These are phyloP conservation scores for Zoroaster sp. DNA, from an alignment of 53 echinoderm and acorn worm species.

Conservation along the genomic window DNA sequence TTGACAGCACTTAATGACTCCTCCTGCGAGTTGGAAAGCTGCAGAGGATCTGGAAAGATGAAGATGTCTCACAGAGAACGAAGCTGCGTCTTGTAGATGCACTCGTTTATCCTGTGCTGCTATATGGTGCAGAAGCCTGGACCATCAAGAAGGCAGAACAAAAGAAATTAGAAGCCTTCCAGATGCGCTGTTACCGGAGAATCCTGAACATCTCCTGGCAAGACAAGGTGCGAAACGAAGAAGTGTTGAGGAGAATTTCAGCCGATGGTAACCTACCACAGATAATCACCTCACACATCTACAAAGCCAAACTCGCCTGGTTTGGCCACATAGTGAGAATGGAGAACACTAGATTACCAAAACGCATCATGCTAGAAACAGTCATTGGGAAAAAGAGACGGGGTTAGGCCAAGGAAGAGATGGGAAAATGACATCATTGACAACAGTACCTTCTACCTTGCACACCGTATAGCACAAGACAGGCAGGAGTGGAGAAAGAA, in stretches of 20 bases:
- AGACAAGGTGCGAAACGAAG: too few relatives aligned
- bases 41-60: neutral
- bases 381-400: neutral
- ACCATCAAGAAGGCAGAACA: neutral
- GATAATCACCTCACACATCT: neutral
- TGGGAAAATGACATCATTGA: neutral
- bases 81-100: neutral
- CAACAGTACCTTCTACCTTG: neutral
- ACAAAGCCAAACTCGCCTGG: too few relatives aligned
- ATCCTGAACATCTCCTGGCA: too few relatives aligned
- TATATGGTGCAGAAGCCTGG: neutral
- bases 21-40: neutral
- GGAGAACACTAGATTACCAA: conserved; percentile 1
- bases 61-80: neutral
- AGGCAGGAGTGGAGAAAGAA: too few relatives aligned
- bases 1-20: neutral
- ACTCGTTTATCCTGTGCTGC: neutral
- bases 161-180: neutral
- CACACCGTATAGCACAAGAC: too few relatives aligned
- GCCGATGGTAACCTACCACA: too few relatives aligned
- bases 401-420: neutral
- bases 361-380: neutral
- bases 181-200: neutral
- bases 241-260: too few relatives aligned
- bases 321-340: neutral